Evolutionary conservation across 92 coral and sea anemone genomes (phyloP).

Genomic region (Hydrozoanthus gracilis): DNA sequence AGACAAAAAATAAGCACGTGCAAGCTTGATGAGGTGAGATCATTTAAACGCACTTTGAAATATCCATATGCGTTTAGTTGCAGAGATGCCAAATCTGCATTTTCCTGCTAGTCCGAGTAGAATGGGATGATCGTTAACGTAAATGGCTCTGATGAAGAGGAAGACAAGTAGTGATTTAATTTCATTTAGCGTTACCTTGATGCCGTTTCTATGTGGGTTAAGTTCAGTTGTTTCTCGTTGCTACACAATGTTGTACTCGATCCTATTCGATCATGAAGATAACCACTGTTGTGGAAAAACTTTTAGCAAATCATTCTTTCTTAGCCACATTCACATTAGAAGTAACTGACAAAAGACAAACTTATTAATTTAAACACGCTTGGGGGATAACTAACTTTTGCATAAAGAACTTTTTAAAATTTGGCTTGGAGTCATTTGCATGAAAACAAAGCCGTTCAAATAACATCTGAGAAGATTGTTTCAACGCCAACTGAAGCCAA

Average conservation of each 20-base stretch:
- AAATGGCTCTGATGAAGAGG: not conserved
- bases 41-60: no score
- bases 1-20: no score
- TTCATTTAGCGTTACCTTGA: not conserved
- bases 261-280: not conserved
- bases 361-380: no score
- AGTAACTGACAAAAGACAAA: no score
- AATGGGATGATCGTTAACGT: not conserved
- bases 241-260: constrained; percentile 7
- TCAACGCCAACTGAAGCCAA: not conserved
- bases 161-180: not conserved
- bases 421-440: no score
- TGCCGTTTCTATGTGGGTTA: not conserved
- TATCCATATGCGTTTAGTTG: no score
- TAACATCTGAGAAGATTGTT: not conserved
- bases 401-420: no score
- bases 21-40: no score
- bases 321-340: no score
- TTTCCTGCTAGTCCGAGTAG: not conserved
- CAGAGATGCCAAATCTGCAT: not conserved
- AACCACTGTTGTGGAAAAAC: no score
- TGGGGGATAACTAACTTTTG: not conserved
- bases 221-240: constrained; percentile 10
- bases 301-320: no score
- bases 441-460: not conserved